phyloP scores from a whole-genome alignment of 2,113 vertebrate species.

The Oryzias celebensis region DNA sequence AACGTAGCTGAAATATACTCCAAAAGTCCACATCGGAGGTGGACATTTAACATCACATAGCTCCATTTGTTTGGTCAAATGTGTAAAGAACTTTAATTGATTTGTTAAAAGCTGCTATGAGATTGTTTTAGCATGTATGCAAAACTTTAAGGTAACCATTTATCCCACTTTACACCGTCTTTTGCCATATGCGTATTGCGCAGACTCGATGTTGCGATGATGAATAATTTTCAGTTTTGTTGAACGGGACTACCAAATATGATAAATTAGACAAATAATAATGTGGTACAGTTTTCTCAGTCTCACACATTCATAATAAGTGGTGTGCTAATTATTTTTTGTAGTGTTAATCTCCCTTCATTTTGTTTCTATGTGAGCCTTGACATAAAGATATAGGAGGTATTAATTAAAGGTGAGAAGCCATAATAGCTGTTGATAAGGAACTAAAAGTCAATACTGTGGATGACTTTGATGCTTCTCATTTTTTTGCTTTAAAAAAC shows the following conservation, averaged over 20 bases:
- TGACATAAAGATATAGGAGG: slow-evolving; percentile 5
- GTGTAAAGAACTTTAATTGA: too few species aligned
- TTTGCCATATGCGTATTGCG: too few species aligned
- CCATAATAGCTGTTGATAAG: slow-evolving; percentile 17
- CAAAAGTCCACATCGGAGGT: too few species aligned
- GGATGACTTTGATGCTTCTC: slow-evolving; percentile 46
- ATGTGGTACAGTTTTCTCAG: not conserved
- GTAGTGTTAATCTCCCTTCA: slow-evolving; percentile 10
- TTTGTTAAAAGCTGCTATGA: too few species aligned
- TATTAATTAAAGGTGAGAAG: slow-evolving; percentile 12
- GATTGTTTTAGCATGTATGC: too few species aligned
- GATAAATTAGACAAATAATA: slow-evolving; percentile 15
- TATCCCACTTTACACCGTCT: too few species aligned
- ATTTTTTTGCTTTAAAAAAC: slow-evolving; percentile 45
- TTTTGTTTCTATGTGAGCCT: slow-evolving; percentile 20
- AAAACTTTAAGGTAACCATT: too few species aligned
- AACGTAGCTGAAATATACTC: too few species aligned
- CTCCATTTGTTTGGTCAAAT: too few species aligned
- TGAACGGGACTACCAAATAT: not conserved
- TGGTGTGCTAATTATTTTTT: slow-evolving; percentile 1
- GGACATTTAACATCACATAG: too few species aligned
- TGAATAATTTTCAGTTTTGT: too few species aligned
- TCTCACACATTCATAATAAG: slow-evolving; percentile 5
- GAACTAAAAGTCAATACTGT: slow-evolving; percentile 31
- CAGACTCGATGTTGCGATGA: too few species aligned